A percentile compares a stretch with the other conserved stretches of the same genome.
phyloP scores from a whole-genome alignment of 1,140 invertebrate genomes.

The Cepaea nemoralis region DNA sequence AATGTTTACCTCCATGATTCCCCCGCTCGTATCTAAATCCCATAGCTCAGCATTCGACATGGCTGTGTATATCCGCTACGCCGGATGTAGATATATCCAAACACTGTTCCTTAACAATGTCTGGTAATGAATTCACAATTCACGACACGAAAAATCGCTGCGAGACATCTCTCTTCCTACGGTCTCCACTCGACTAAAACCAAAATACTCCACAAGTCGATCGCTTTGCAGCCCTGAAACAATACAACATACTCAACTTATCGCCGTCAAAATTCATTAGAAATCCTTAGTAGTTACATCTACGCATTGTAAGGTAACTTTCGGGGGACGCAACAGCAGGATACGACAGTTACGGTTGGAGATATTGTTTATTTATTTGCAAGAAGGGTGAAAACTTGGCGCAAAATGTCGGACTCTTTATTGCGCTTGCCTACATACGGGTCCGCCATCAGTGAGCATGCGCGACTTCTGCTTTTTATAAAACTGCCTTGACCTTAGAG shows the following conservation, averaged over 20 bases:
- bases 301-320: background rate
- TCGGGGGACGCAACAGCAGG: background rate
- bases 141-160: background rate
- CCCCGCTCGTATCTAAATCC: constrained; percentile 78
- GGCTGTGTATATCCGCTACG: constrained; percentile 71
- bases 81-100: background rate
- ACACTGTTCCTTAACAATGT: background rate
- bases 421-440: constrained; percentile 40
- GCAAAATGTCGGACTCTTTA: constrained; percentile 41
- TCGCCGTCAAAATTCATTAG: background rate
- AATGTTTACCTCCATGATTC: constrained; percentile 79
- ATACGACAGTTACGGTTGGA: background rate
- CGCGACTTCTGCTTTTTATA: background rate
- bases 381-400: constrained; percentile 42
- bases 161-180: background rate
- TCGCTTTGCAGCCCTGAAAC: background rate
- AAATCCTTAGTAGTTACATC: background rate
- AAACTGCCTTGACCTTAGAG: background rate
- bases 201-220: background rate
- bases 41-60: constrained; percentile 72
- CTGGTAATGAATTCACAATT: background rate
- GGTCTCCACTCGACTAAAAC: too few relatives aligned
- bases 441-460: background rate
- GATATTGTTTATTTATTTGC: constrained; percentile 1
- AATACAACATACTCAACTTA: background rate